Percentiles rank a stretch among this genome's conserved stretches.
Evolutionary conservation across 2,888 invertebrate species (phyloP).

Genomic region (Microplitis manilae): DNA sequence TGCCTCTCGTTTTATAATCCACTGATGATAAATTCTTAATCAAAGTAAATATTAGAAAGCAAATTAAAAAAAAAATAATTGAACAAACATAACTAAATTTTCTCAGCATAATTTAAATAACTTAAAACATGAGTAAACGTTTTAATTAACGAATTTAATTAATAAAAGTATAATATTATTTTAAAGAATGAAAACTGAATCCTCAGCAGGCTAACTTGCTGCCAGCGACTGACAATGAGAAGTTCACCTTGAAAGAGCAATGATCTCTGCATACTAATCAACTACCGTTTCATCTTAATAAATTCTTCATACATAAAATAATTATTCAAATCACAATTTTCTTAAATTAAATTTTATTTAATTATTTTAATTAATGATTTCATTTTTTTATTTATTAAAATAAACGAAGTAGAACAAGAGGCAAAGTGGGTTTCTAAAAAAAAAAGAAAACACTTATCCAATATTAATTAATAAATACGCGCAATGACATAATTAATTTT

Average conservation of each 20-base stretch:
- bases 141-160: background rate
- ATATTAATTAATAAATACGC: no score
- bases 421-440: no score
- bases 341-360: background rate
- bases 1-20: background rate
- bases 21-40: slow-evolving; percentile 5
- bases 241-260: slow-evolving; percentile 50
- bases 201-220: slow-evolving; percentile 22
- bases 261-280: slow-evolving; percentile 55
- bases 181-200: slow-evolving; percentile 10
- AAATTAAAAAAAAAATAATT: slow-evolving; percentile 26
- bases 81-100: slow-evolving; percentile 31
- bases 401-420: no score
- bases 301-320: slow-evolving; percentile 9
- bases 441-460: no score
- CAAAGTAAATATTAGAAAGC: slow-evolving; percentile 30
- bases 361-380: background rate
- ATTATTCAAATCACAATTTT: background rate
- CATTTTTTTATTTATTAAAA: no score
- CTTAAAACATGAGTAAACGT: slow-evolving; percentile 15
- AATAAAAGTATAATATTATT: slow-evolving; percentile 2
- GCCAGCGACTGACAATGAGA: slow-evolving; percentile 43
- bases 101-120: slow-evolving; percentile 37
- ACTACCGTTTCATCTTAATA: slow-evolving; percentile 46
- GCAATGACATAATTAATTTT: no score